phyloP scores from a whole-genome alignment of 2,797 vertebrate species.

The Enteromius unitaeniatus region DNA sequence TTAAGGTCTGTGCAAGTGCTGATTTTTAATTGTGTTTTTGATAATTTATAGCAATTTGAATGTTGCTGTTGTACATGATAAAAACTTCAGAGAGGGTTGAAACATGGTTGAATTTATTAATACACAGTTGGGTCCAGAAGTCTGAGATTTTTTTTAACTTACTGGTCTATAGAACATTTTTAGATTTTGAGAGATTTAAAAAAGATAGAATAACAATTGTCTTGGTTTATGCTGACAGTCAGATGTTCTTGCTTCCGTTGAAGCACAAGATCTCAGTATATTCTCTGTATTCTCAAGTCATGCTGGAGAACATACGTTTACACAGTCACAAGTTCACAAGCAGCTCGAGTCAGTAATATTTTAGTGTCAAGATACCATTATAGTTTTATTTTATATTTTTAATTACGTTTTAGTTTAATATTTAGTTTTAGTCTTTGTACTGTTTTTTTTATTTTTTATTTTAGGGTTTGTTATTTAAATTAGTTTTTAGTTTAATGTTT shows the following conservation, averaged over 20 bases:
- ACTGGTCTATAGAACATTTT: neutral
- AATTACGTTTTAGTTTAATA: neutral
- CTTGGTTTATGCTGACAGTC: neutral
- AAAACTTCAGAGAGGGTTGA: neutral
- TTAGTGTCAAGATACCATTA: neutral
- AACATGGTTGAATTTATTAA: neutral
- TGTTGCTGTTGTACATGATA: neutral
- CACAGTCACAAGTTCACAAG: neutral
- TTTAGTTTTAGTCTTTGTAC: neutral
- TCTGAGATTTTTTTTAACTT: conserved; percentile 1
- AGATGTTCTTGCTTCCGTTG: neutral
- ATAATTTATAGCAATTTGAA: neutral
- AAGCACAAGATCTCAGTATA: neutral
- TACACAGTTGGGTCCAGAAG: neutral
- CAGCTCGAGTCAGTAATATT: neutral
- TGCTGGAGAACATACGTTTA: conserved; percentile 2
- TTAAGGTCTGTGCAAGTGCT: neutral
- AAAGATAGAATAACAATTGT: too few relatives aligned
- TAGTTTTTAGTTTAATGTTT: neutral
- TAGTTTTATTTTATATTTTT: neutral
- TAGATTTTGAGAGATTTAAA: neutral
- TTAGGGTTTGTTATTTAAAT: neutral
- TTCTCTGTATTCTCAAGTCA: neutral
- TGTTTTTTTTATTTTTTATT: neutral
- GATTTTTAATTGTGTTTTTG: neutral